These are phyloP conservation scores for Platyrinchus mystaceus DNA, from an alignment of 2,797 vertebrate genomes.

Conservation along the genomic window DNA sequence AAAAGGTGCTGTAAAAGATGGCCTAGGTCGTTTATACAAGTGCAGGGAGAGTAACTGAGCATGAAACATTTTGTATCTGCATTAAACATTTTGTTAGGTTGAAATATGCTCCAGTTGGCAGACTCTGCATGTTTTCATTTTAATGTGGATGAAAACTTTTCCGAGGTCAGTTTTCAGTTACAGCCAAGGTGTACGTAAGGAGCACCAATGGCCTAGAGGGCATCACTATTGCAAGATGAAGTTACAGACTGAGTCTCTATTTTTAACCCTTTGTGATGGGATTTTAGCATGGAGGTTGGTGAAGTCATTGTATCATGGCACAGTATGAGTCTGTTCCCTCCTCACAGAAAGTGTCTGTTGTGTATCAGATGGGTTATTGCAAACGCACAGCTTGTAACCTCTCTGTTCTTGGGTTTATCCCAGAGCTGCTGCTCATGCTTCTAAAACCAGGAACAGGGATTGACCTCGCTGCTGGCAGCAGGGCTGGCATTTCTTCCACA, in stretches of 20 bases:
- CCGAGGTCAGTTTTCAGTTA: not conserved
- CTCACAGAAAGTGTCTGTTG: not conserved
- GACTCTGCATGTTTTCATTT: not conserved
- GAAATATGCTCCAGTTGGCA: not conserved
- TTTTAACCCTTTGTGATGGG: not conserved
- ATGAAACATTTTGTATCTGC: not conserved
- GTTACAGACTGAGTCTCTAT: not conserved
- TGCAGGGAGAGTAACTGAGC: not conserved
- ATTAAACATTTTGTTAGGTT: not conserved
- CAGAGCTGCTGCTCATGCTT: not conserved
- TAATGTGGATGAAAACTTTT: not conserved
- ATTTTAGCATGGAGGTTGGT: not conserved
- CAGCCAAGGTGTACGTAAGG: not conserved
- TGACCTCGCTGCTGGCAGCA: not conserved
- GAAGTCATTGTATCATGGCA: not conserved
- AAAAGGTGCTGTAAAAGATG: not conserved
- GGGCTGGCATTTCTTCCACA: not conserved
- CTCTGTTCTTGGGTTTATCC: not conserved
- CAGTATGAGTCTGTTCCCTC: not conserved
- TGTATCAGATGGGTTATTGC: not conserved
- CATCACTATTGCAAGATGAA: not conserved
- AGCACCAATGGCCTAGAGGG: not conserved
- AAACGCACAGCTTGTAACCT: not conserved
- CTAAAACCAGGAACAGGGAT: not conserved
- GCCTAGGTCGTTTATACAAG: slow-evolving; percentile 12